Evolutionary conservation across 2,888 invertebrate genomes (phyloP).

Genomic region (Caenorhabditis sp.): DNA sequence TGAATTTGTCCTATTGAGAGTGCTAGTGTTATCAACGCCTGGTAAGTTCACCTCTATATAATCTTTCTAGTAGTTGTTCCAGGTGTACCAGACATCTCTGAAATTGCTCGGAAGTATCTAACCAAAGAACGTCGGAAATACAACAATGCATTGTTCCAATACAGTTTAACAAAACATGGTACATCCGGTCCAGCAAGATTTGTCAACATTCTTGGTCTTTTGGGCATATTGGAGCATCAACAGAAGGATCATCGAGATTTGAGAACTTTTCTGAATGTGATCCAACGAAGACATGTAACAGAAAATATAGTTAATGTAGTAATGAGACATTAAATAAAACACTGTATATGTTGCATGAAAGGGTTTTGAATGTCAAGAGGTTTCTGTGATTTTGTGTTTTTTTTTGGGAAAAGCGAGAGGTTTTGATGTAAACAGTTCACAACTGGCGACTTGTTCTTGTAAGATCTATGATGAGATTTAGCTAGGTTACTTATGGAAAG

Average conservation of each 20-base stretch:
- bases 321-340: conserved; percentile 8
- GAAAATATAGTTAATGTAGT: conserved; percentile 22
- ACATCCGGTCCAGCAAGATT: conserved; percentile 18
- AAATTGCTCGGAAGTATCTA: not conserved
- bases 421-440: no score
- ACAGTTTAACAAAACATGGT: conserved; percentile 15
- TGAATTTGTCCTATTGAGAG: not conserved
- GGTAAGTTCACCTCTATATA: no score
- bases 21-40: not conserved
- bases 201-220: conserved; percentile 15
- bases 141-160: conserved; percentile 17
- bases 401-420: no score
- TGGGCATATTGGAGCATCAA: conserved; percentile 27
- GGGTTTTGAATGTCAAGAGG: no score
- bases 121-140: conserved; percentile 22
- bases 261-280: not conserved
- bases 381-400: no score
- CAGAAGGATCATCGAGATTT: conserved; percentile 18
- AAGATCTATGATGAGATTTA: no score
- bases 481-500: no score
- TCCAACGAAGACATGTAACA: conserved; percentile 2
- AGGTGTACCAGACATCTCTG: not conserved
- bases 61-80: no score
- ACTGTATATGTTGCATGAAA: no score
- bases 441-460: no score